Percentiles rank a stretch among this genome's conserved stretches.
Conservation (phyloP, 2,797 vertebrate genomes). For the Holocentrus rufus region DNA sequence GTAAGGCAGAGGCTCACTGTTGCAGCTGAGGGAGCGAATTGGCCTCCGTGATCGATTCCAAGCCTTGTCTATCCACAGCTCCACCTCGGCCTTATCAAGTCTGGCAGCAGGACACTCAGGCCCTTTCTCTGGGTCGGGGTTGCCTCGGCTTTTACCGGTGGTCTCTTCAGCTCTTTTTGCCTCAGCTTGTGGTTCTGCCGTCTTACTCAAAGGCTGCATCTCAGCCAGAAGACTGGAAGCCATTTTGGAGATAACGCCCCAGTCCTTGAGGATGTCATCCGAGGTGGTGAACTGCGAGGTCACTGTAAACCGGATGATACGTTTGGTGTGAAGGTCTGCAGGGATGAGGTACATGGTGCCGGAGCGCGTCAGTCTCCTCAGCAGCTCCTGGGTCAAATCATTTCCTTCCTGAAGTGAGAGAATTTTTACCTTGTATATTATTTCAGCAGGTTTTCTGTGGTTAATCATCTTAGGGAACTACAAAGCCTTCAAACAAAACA, state of each 20-base stretch:
- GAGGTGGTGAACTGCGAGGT: conserved; percentile 94
- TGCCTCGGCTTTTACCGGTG: conserved; percentile 3
- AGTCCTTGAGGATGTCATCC: conserved; percentile 91
- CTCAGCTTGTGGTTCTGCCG: conserved; percentile 36
- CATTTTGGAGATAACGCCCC: conserved; percentile 86
- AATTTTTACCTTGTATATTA: background rate
- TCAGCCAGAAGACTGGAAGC: conserved; percentile 81
- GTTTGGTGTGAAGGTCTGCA: conserved; percentile 86
- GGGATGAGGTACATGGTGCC: conserved; percentile 93
- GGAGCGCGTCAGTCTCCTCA: conserved; percentile 86
- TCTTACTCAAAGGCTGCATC: conserved; percentile 17
- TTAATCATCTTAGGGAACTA: background rate
- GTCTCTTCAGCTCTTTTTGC: conserved; percentile 27
- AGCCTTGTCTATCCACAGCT: conserved; percentile 81
- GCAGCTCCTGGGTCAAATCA: conserved; percentile 88
- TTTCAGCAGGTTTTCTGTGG: background rate
- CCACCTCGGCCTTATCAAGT: conserved; percentile 65
- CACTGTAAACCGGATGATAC: conserved; percentile 94
- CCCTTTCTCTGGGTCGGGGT: background rate
- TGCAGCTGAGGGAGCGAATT: conserved; percentile 89
- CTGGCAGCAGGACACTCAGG: conserved; percentile 27
- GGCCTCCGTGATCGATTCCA: conserved; percentile 82
- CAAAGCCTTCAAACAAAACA: background rate
- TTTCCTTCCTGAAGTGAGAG: conserved; percentile 86
- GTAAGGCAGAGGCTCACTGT: conserved; percentile 82